Evolutionary conservation across 2,888 invertebrate genomes (phyloP).

Genomic region (Cryptocheilus praepositus): DNA sequence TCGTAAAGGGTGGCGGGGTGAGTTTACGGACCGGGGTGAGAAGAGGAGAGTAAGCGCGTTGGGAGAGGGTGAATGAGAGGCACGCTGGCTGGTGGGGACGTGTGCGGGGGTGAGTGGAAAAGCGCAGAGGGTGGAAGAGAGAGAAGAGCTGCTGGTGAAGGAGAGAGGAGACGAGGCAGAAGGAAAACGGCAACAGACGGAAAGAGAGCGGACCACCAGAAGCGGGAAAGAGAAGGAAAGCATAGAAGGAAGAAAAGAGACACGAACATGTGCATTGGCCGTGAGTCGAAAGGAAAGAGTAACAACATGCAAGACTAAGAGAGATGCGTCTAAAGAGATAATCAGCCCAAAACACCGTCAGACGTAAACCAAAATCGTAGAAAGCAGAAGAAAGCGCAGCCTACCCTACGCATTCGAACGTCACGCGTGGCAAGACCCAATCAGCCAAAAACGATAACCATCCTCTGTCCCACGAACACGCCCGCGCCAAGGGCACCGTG

Average conservation of each 20-base stretch:
- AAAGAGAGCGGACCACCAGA: neutral
- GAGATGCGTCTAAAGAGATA: conserved; percentile 10
- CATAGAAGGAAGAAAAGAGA: neutral
- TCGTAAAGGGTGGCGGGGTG: conserved; percentile 4
- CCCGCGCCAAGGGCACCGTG: too few relatives aligned
- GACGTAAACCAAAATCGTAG: too few relatives aligned
- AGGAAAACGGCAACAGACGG: neutral
- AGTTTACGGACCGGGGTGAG: conserved; percentile 4
- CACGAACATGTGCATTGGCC: neutral
- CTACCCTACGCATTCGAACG: too few relatives aligned
- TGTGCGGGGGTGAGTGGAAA: conserved; percentile 2
- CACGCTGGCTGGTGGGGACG: neutral
- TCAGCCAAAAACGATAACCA: too few relatives aligned
- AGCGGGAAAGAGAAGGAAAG: neutral
- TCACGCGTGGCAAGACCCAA: too few relatives aligned
- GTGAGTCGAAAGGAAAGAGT: neutral
- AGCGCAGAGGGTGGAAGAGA: conserved; percentile 7
- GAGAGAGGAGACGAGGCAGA: conserved; percentile 4
- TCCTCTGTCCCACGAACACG: too few relatives aligned
- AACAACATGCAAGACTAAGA: neutral
- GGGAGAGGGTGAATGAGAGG: neutral
- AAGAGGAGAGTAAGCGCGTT: neutral
- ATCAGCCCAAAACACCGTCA: too few relatives aligned
- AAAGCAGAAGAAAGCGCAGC: too few relatives aligned
- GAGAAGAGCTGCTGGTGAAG: conserved; percentile 15